Base-by-base conservation (phyloP, 35 echinoderm and acorn worm genomes). In the Stichopus chloronotus region DNA sequence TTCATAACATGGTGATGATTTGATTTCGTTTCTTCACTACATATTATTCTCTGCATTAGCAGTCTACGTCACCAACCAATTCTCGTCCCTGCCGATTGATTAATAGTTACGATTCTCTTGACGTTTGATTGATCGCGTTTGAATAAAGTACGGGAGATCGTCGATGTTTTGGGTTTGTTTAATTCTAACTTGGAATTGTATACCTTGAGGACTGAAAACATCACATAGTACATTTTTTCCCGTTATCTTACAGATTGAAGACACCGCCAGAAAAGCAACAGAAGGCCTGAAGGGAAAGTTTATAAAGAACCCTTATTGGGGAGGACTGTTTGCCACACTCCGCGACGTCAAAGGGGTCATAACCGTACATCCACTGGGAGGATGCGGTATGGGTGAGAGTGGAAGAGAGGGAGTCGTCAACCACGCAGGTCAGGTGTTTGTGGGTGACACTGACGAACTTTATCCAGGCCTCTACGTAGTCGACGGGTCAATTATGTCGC, bases 241-340 rank as follows among this genome's bases (percentile, higher is more conserved):
- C 53, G 71, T 77, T 5, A 21, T 54, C 52, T 78, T 89, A 21
- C 24, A 94, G 88, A 94, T 94, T 53, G 78, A 69, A 13, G 63
- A 65, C 17, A 93, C 68, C 4, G 74, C 91, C 16, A 96, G 84
- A 60, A 72, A 83, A 56, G 81, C 81, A n/a, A 90, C 95, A 1
- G 72, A 90, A 20, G 93, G 88, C 14, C 82, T 96, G 85, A 91
- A 94, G 16, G 95, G 95, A 21, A 88, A 92, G 55, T 94, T 92
- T 78, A 94, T 96, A 25, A 61, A 94, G 52, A 96, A 96, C 63
- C 95, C 95, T 78, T 92, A 94, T 84, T 96, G 95, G 95, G 93
- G 83, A 63, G 95, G 95, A 25, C 53, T 92, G 6, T 25, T 91
- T 24, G 87, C 92, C 9, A 74, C 94, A 58, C 89, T 94, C 5